Evolutionary conservation across 2,113 vertebrate genomes (phyloP).

Genomic region (Sinocyclocheilus grahami): DNA sequence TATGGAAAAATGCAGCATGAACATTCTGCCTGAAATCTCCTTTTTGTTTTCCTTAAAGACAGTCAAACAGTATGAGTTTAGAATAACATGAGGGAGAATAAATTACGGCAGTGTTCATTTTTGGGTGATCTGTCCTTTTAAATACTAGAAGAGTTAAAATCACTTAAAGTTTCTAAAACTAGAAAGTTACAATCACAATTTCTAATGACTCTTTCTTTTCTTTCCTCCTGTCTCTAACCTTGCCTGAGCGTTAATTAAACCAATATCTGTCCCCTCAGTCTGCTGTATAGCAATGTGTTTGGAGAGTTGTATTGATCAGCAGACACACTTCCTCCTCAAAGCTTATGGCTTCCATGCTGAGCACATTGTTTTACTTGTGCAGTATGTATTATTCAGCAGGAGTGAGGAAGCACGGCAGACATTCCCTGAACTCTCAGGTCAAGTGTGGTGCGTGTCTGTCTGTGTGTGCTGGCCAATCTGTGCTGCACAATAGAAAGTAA

Average conservation of each 20-base stretch:
- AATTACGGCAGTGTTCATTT: not conserved
- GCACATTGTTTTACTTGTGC: constrained; percentile 55
- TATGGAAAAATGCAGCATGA: not conserved
- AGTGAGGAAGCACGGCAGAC: not conserved
- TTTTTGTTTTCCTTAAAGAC: not conserved
- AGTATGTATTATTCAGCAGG: constrained; percentile 70
- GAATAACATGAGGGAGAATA: not conserved
- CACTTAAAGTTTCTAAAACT: not conserved
- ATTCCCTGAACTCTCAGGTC: constrained; percentile 5
- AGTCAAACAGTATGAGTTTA: not conserved
- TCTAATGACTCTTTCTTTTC: not conserved
- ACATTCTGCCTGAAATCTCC: not conserved
- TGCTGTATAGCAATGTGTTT: constrained; percentile 50
- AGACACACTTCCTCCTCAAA: constrained; percentile 35
- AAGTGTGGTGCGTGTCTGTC: not conserved
- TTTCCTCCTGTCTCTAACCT: not conserved
- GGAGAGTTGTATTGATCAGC: constrained; percentile 60
- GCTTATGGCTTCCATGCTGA: constrained; percentile 51
- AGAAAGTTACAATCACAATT: not conserved
- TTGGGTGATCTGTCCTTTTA: not conserved
- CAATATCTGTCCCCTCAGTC: constrained; percentile 28
- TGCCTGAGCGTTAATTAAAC: constrained; percentile 6
- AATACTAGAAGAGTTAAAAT: not conserved
- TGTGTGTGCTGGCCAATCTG: constrained; percentile 1
- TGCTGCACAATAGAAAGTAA: not conserved